A percentile compares a stretch with the other conserved stretches of the same genome.
These are phyloP conservation scores for Blomia tropicalis DNA, from an alignment of 2,888 invertebrate species.

Conservation along the genomic window DNA sequence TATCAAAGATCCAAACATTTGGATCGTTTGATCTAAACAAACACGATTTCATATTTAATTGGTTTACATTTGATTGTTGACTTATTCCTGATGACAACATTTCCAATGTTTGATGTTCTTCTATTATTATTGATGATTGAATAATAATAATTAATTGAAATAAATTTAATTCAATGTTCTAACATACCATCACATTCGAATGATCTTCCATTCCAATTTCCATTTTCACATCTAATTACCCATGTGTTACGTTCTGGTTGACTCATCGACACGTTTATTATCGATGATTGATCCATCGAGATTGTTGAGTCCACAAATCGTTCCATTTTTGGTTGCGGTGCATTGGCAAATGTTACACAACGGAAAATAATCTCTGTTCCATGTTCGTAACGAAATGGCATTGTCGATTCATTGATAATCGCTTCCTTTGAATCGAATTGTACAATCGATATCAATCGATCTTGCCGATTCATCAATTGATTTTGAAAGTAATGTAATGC, in stretches of 20 bases:
- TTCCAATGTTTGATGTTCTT: no score
- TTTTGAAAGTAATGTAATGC: constrained; percentile 16
- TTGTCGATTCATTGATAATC: not conserved
- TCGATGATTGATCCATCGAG: not conserved
- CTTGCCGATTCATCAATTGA: not conserved
- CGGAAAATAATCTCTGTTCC: constrained; percentile 66
- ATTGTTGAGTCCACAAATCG: not conserved
- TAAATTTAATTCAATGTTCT: no score
- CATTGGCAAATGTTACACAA: constrained; percentile 46
- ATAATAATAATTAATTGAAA: no score
- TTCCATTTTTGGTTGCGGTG: not conserved
- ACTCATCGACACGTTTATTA: constrained; percentile 32
- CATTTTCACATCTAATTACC: constrained; percentile 68
- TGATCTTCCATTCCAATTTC: constrained; percentile 64
- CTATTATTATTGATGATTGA: no score
- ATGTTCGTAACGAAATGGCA: constrained; percentile 44
- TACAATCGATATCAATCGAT: constrained; percentile 20
- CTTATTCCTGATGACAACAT: no score
- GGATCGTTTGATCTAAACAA: constrained; percentile 58
- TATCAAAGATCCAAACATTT: constrained; percentile 62
- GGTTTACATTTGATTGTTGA: no score
- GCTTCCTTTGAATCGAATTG: constrained; percentile 6
- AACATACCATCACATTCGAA: constrained; percentile 31
- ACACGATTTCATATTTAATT: constrained; percentile 45
- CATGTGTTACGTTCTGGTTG: constrained; percentile 57